Conservation (phyloP, 2,888 invertebrate genomes). For the Conus canariensis region DNA sequence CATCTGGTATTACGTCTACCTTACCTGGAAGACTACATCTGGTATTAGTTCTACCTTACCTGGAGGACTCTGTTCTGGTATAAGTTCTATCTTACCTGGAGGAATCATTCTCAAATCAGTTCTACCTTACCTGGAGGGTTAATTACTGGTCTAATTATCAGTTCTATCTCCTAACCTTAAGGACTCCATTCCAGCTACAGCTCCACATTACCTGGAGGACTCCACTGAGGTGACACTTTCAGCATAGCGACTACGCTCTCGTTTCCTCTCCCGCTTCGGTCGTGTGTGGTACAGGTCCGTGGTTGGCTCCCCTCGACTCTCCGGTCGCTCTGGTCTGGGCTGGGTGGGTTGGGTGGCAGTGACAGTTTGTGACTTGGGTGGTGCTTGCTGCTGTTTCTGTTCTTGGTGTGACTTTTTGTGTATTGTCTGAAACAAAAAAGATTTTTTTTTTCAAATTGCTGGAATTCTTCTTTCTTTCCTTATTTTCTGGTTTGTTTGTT, state of each 20-base stretch:
- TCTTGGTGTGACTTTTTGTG: neutral
- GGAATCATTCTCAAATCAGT: no score
- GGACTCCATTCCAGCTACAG: no score
- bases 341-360: constrained; percentile 22
- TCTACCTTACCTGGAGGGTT: no score
- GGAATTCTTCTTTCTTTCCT: no score
- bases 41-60: no score
- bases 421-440: neutral
- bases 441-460: neutral
- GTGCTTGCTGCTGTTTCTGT: constrained; percentile 14
- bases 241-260: constrained; percentile 10
- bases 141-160: no score
- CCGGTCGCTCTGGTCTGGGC: constrained; percentile 44
- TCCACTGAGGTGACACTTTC: constrained; percentile 22
- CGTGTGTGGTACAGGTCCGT: constrained; percentile 51
- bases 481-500: neutral
- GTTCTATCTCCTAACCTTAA: no score
- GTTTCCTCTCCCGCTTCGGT: constrained; percentile 12
- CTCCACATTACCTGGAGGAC: neutral
- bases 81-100: no score
- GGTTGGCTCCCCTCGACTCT: constrained; percentile 51
- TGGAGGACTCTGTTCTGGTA: no score
- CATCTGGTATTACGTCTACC: no score
- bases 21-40: neutral
- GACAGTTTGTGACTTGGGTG: constrained; percentile 29